phyloP scores from a whole-genome alignment of 2,888 invertebrate species.

The Marasmarcha lunaedactyla region DNA sequence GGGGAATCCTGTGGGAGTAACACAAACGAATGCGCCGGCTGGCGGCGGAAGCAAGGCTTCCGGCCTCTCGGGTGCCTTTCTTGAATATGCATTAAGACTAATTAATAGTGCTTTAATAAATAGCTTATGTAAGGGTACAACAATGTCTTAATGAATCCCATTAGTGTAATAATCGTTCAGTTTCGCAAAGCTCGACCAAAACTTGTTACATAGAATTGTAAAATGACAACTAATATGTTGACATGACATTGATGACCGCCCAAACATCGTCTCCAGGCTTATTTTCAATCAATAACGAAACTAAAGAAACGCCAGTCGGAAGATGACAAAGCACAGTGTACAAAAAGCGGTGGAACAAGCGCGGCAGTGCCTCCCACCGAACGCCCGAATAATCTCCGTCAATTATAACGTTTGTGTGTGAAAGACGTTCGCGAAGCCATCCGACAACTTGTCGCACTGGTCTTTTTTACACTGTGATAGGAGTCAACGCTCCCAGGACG shows the following conservation, averaged over 20 bases:
- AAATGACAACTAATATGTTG: no score
- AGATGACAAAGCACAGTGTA: no score
- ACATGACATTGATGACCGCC: no score
- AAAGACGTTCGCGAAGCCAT: neutral
- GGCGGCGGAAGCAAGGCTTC: slow-evolving; percentile 45
- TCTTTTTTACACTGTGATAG: neutral
- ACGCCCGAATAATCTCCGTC: neutral
- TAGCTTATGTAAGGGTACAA: slow-evolving; percentile 2
- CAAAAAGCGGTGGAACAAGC: neutral
- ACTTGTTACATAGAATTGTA: no score
- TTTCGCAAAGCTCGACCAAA: no score
- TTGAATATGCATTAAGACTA: slow-evolving; percentile 39
- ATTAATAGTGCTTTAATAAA: slow-evolving; percentile 29
- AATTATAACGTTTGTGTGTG: neutral
- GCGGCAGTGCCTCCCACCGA: neutral
- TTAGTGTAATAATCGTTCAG: no score
- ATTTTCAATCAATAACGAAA: no score
- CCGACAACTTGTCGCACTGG: neutral
- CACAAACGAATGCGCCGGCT: neutral
- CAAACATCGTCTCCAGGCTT: no score
- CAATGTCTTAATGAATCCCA: no score
- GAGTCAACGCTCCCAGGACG: neutral
- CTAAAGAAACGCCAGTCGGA: no score
- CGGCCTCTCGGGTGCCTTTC: slow-evolving; percentile 31
- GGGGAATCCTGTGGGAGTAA: neutral